Percentiles rank a stretch among this genome's conserved stretches.
These are phyloP conservation scores for Eulithis testata DNA, from an alignment of 2,888 invertebrate genomes.

Conservation along the genomic window DNA sequence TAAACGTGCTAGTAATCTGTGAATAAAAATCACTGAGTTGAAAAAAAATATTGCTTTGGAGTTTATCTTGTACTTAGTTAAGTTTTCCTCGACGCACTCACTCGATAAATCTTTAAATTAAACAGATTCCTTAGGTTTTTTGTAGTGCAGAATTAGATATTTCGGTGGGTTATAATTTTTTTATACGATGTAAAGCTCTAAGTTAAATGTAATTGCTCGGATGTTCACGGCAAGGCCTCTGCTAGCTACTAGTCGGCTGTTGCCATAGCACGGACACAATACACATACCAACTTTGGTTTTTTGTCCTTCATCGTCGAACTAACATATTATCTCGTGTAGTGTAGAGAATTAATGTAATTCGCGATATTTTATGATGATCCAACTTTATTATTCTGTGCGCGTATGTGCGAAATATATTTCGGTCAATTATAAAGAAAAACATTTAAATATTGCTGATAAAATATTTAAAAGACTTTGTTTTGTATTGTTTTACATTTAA, in stretches of 20 bases:
- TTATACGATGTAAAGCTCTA: slow-evolving; percentile 52
- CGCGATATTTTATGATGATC: background rate
- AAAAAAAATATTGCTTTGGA: too few species aligned
- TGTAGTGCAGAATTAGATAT: too few species aligned
- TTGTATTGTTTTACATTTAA: slow-evolving; percentile 1
- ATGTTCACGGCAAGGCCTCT: slow-evolving; percentile 42
- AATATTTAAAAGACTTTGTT: background rate
- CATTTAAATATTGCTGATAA: too few species aligned
- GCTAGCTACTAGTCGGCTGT: slow-evolving; percentile 41
- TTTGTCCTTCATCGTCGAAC: slow-evolving; percentile 23
- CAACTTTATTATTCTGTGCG: background rate
- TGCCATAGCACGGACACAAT: slow-evolving; percentile 42
- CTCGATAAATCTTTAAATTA: too few species aligned
- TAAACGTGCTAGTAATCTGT: too few species aligned
- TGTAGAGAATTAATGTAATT: too few species aligned
- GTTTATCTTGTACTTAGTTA: too few species aligned
- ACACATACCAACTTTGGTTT: slow-evolving; percentile 24
- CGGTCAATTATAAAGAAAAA: too few species aligned
- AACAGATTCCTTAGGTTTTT: too few species aligned
- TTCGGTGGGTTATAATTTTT: slow-evolving; percentile 34
- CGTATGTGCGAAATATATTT: too few species aligned
- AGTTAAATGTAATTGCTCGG: slow-evolving; percentile 55
- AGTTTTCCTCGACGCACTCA: too few species aligned
- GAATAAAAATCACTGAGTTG: too few species aligned
- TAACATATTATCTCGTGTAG: slow-evolving; percentile 2